These are phyloP conservation scores for Drosophila repleta DNA, from an alignment of 1,140 invertebrate genomes.

Conservation along the genomic window DNA sequence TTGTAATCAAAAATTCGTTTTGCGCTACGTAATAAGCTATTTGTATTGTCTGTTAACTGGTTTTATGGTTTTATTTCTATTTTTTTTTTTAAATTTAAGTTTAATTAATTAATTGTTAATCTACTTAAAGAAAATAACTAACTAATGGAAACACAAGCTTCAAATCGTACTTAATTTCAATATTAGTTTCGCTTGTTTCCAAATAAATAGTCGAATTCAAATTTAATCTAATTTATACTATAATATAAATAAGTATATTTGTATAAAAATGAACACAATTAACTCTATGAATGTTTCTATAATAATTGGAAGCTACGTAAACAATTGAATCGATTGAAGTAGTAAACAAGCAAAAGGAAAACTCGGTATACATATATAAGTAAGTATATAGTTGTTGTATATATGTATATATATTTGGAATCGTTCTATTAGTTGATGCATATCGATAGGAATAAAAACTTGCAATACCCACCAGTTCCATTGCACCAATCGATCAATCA, in stretches of 20 bases:
- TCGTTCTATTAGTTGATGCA: conserved; percentile 28
- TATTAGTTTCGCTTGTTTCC: conserved; percentile 1
- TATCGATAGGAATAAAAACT: conserved; percentile 52
- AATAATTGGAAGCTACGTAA: not conserved
- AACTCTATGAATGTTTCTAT: not conserved
- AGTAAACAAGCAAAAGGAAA: conserved; percentile 37
- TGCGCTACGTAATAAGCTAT: conserved; percentile 33
- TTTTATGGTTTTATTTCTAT: conserved; percentile 51
- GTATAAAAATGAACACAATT: conserved; percentile 17
- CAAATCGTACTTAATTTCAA: not conserved
- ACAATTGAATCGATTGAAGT: conserved; percentile 23
- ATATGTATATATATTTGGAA: not conserved
- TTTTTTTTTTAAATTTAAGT: not conserved
- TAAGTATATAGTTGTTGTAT: not conserved
- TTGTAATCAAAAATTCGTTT: not conserved
- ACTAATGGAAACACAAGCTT: conserved; percentile 35
- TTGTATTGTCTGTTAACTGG: conserved; percentile 76
- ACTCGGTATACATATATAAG: no score
- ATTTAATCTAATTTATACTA: conserved; percentile 29
- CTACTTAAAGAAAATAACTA: conserved; percentile 74
- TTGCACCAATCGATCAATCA: conserved; percentile 21
- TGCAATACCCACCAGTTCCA: conserved; percentile 72
- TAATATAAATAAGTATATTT: not conserved
- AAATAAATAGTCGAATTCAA: conserved; percentile 33
- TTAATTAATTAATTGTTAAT: conserved; percentile 40